Percentiles rank a stretch among this genome's conserved stretches.
Evolutionary conservation across 2,797 vertebrate genomes (phyloP).

Genomic region (Gymnothorax javanicus): DNA sequence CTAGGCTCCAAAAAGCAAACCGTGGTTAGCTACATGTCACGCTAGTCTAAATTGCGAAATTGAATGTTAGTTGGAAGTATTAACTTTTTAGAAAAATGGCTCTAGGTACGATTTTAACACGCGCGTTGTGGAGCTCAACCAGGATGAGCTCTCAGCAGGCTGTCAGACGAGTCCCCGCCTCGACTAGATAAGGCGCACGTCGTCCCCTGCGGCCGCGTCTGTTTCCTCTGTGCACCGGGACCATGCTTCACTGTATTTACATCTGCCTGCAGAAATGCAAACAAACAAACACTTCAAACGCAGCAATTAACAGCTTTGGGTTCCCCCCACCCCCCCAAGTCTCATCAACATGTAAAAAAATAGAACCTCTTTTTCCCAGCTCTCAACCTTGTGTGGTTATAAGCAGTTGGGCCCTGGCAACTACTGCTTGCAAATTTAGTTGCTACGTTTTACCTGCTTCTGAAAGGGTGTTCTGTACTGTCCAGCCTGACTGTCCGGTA

Average conservation of each 20-base stretch:
- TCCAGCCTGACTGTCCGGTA: too few species aligned
- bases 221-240: not conserved
- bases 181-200: not conserved
- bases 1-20: not conserved
- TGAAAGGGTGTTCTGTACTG: conserved; percentile 11
- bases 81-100: not conserved
- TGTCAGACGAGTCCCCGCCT: not conserved
- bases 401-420: not conserved
- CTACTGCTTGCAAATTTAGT: conserved; percentile 12
- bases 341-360: not conserved
- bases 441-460: conserved; percentile 6
- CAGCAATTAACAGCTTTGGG: not conserved
- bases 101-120: not conserved
- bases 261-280: conserved; percentile 1
- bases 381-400: not conserved
- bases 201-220: not conserved
- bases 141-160: not conserved
- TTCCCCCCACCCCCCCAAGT: not conserved
- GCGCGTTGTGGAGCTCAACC: not conserved
- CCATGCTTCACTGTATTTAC: not conserved
- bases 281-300: conserved; percentile 16
- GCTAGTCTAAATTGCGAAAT: not conserved
- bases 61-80: not conserved
- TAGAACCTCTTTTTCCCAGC: not conserved
- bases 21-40: not conserved